Conservation (phyloP, 2,797 vertebrate species). For the Trematomus bernacchii region DNA sequence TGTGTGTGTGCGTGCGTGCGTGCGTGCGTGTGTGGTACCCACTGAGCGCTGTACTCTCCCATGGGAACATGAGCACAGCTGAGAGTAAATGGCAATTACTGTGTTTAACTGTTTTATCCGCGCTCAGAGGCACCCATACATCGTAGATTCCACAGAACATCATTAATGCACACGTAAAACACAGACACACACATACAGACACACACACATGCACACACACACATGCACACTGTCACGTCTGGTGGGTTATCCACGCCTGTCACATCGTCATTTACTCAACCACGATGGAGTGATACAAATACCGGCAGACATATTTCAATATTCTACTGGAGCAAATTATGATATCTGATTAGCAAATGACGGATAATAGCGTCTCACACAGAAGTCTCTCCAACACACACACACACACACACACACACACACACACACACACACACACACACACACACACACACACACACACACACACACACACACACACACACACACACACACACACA, state of each 20-base stretch:
- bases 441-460: slow-evolving; percentile 11
- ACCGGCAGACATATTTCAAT: slow-evolving; percentile 73
- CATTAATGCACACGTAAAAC: slow-evolving; percentile 73
- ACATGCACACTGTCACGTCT: slow-evolving; percentile 46
- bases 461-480: slow-evolving; percentile 4
- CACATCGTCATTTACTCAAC: slow-evolving; percentile 75
- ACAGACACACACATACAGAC: slow-evolving; percentile 27
- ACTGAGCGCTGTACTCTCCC: slow-evolving; percentile 64
- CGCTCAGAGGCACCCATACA: slow-evolving; percentile 73
- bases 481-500: slow-evolving; percentile 7
- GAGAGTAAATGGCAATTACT: slow-evolving; percentile 83
- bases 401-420: too few relatives aligned
- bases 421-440: slow-evolving; percentile 4
- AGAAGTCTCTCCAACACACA: slow-evolving; percentile 4
- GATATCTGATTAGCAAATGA: slow-evolving; percentile 74
- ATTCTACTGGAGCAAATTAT: slow-evolving; percentile 68
- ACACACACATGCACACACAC: slow-evolving; percentile 1
- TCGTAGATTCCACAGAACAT: slow-evolving; percentile 70
- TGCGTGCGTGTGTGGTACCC: slow-evolving; percentile 32
- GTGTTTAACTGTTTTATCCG: slow-evolving; percentile 79
- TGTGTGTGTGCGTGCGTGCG: slow-evolving; percentile 29
- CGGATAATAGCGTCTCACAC: slow-evolving; percentile 37
- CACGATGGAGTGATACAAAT: slow-evolving; percentile 74
- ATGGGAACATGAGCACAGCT: slow-evolving; percentile 72
- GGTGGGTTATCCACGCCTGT: slow-evolving; percentile 72